Percentiles rank a stretch among this genome's conserved stretches.
phyloP scores from a whole-genome alignment of 2,113 vertebrate species.

The Pseudonaja textilis region DNA sequence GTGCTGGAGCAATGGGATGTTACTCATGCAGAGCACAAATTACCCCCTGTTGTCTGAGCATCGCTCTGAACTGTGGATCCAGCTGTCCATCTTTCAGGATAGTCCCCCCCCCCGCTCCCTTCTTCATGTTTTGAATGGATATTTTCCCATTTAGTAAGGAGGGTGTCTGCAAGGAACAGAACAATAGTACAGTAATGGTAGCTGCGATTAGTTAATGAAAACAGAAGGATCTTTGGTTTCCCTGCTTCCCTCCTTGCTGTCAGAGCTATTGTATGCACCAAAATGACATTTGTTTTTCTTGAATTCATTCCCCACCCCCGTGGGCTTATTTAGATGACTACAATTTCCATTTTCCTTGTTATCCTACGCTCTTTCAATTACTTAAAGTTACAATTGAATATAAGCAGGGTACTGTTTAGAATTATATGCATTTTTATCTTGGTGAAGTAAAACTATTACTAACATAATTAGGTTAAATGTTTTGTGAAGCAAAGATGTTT shows the following conservation, averaged over 20 bases:
- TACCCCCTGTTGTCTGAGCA: constrained; percentile 50
- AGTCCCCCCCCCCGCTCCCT: neutral
- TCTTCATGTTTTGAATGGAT: constrained; percentile 43
- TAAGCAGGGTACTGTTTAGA: constrained; percentile 51
- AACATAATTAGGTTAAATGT: constrained; percentile 57
- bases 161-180: constrained; percentile 48
- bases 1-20: constrained; percentile 20
- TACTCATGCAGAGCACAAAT: constrained; percentile 22
- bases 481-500: constrained; percentile 37
- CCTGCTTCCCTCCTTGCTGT: constrained; percentile 54
- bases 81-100: constrained; percentile 50
- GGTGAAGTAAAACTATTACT: constrained; percentile 54
- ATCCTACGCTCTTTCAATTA: constrained; percentile 55
- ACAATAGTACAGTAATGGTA: constrained; percentile 62
- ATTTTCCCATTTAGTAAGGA: constrained; percentile 60
- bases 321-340: constrained; percentile 65
- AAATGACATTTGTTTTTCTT: constrained; percentile 52
- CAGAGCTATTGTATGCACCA: constrained; percentile 56
- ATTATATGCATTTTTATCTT: constrained; percentile 52
- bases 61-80: constrained; percentile 26
- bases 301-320: constrained; percentile 58
- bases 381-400: constrained; percentile 54
- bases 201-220: constrained; percentile 63
- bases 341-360: constrained; percentile 57
- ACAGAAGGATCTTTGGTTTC: constrained; percentile 58